Evolutionary conservation across 2,888 invertebrate species (phyloP), one percentile per base, ranked within the genome.

Genomic region (Tortrix viridana): DNA sequence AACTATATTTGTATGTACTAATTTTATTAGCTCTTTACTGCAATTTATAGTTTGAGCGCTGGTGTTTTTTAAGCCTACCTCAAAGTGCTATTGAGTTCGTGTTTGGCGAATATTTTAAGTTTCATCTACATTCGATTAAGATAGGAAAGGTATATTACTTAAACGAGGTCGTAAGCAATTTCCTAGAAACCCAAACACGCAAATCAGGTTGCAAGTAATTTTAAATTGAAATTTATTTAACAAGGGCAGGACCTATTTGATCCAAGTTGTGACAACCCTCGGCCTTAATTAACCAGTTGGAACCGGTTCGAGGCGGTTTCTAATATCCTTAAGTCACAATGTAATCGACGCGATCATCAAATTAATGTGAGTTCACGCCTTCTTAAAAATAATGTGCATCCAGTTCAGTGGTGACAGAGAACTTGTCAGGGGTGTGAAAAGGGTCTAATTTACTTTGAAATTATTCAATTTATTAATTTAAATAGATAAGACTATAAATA

Each of bases 261-360:
- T 41, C 41, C 47, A 16, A 7, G 26, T 20, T 26, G 57, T 52
- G 62, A 62, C 41, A 62, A 46, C 62, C 52, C 52, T 62, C 47
- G 2, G 26, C 52, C 57, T 63, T 57, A 63, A 63, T 63, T 63
- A 63, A 63, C 62, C 32, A 9, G 38, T 12, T 19, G 16, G 16
- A 46, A 46, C 62, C 50, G 46, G 56, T 62, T 52, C 16, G 22
- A n/a, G 32, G 48, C 48, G 37, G 46, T 52, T 57, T 52, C 62
- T 62, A 52, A 56, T 52, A 63, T 57, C 57, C 62, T 57, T 47
- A 46, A 32, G 50, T 44, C 43, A 59, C 44, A 46, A 44, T 43
- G 37, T 59, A 59, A 59, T 59, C 52, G 52, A 59, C 44, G 44
- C 52, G 22, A 52, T 7, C 26, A 59, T 59, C 58, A 50, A 59